phyloP scores from a whole-genome alignment of 2,797 vertebrate species.

The Nothura maculosa region DNA sequence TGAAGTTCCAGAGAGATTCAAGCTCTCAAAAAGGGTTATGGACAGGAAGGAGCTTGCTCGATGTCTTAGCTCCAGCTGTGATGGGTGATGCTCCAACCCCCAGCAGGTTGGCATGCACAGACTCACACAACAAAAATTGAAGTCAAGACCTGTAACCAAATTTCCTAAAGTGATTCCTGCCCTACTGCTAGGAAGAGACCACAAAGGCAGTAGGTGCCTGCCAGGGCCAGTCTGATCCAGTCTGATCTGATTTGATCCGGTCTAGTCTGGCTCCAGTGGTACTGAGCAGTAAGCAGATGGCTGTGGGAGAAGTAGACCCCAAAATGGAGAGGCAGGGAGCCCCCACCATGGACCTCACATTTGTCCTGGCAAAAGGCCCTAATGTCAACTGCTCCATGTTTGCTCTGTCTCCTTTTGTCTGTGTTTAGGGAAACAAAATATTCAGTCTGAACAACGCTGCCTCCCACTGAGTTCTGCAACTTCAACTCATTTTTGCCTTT shows the following conservation, averaged over 20 bases:
- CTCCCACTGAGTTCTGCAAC: neutral
- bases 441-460: neutral
- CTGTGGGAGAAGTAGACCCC: neutral
- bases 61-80: neutral
- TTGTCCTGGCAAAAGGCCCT: neutral
- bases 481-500: neutral
- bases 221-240: rapidly evolving
- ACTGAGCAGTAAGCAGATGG: neutral
- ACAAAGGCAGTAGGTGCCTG: rapidly evolving
- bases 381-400: neutral
- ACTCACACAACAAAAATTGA: neutral
- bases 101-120: neutral
- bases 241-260: too few species aligned
- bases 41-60: neutral
- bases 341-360: neutral
- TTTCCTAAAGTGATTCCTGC: neutral
- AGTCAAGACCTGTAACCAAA: neutral
- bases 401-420: neutral
- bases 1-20: neutral
- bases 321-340: neutral
- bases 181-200: neutral
- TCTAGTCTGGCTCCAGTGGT: too few species aligned
- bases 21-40: neutral
- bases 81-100: neutral
- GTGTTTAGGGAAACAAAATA: neutral